A percentile compares a stretch with the other conserved stretches of the same genome.
These are phyloP conservation scores for Caracal caracal DNA, from an alignment of 2,113 vertebrate genomes.

Conservation along the genomic window DNA sequence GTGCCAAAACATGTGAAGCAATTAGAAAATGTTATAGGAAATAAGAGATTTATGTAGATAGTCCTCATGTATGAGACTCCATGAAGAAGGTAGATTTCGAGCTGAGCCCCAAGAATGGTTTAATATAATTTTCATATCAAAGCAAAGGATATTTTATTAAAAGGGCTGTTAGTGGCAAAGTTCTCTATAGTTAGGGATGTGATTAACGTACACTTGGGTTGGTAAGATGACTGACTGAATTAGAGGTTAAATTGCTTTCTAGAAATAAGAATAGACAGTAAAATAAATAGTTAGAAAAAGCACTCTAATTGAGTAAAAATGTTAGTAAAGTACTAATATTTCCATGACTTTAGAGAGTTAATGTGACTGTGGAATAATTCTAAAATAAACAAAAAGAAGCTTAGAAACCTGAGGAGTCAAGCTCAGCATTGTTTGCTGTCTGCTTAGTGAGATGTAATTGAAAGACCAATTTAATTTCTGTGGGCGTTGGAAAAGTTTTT, in stretches of 20 bases:
- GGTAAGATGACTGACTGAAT: not conserved
- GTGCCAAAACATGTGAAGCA: constrained; percentile 13
- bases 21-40: not conserved
- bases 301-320: not conserved
- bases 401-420: not conserved
- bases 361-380: not conserved
- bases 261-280: not conserved
- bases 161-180: not conserved
- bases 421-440: not conserved
- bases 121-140: constrained; percentile 50
- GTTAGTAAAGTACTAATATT: not conserved
- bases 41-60: not conserved
- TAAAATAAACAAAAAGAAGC: not conserved
- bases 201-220: not conserved
- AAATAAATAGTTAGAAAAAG: constrained; percentile 36
- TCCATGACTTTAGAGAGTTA: not conserved
- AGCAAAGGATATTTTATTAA: constrained; percentile 33
- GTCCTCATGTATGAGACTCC: not conserved
- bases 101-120: not conserved
- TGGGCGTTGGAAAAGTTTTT: not conserved
- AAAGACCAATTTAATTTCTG: constrained; percentile 29
- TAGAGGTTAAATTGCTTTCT: constrained; percentile 41
- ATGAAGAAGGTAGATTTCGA: constrained; percentile 33
- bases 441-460: not conserved
- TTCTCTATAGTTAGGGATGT: not conserved